These are phyloP conservation scores for Synchiropus splendidus DNA, from an alignment of 2,113 vertebrate species.

Conservation along the genomic window DNA sequence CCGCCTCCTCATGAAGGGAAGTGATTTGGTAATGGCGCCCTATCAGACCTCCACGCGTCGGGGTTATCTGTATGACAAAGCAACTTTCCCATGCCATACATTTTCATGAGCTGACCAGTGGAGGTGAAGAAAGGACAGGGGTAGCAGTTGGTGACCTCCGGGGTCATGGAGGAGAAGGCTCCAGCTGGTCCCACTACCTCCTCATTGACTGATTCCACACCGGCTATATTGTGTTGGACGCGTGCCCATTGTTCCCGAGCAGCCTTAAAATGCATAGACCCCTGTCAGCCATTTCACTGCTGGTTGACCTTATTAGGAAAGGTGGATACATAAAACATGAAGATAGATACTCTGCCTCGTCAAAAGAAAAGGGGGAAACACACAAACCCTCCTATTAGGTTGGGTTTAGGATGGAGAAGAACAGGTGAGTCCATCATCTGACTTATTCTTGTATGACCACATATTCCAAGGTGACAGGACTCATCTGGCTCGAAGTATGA, in stretches of 20 bases:
- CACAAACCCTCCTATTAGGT: too few species aligned
- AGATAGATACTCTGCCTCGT: too few species aligned
- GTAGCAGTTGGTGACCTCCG: conserved; percentile 60
- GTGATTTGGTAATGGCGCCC: conserved; percentile 47
- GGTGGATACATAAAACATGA: conserved; percentile 62
- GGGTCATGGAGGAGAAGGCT: conserved; percentile 60
- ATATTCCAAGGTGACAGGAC: too few species aligned
- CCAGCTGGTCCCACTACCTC: conserved; percentile 66
- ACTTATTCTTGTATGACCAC: too few species aligned
- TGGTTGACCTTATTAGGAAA: conserved; percentile 63
- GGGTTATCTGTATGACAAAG: conserved; percentile 63
- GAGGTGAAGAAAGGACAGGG: conserved; percentile 42
- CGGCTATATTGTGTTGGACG: conserved; percentile 56
- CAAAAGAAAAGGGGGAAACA: too few species aligned
- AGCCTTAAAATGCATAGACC: conserved; percentile 60
- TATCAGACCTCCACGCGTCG: conserved; percentile 46
- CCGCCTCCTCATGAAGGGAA: conserved; percentile 22
- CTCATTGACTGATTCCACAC: conserved; percentile 57
- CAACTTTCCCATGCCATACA: conserved; percentile 48
- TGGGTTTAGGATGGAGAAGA: too few species aligned
- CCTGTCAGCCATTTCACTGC: conserved; percentile 50
- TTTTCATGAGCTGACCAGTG: conserved; percentile 56
- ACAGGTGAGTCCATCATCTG: too few species aligned
- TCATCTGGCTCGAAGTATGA: too few species aligned
- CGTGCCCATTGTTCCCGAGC: conserved; percentile 58